Evolutionary conservation across 2,113 vertebrate species (phyloP).

Genomic region (Tiliqua scincoides): DNA sequence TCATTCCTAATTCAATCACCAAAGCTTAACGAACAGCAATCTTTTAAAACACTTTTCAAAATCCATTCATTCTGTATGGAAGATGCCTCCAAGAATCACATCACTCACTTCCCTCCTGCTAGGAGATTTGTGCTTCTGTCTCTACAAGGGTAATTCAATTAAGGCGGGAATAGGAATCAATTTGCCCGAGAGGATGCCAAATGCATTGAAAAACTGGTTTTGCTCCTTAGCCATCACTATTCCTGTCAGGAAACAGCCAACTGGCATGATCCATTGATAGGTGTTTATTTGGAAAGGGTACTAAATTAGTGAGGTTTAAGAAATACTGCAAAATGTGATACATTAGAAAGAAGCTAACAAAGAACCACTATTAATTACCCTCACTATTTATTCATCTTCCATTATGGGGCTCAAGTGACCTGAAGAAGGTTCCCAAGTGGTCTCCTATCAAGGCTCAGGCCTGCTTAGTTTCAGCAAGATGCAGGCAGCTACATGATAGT

Average conservation of each 20-base stretch:
- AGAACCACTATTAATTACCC: not conserved
- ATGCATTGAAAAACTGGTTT: not conserved
- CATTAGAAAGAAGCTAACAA: not conserved
- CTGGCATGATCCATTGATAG: too few species aligned
- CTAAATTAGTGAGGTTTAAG: not conserved
- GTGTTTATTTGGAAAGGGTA: not conserved
- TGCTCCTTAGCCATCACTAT: not conserved
- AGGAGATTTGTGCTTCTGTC: not conserved
- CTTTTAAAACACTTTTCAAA: constrained; percentile 5
- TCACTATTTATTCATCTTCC: too few species aligned
- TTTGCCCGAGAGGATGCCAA: not conserved
- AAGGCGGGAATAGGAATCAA: not conserved
- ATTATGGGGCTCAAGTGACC: too few species aligned
- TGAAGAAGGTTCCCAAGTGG: too few species aligned
- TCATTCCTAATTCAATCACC: not conserved
- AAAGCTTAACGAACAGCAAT: too few species aligned
- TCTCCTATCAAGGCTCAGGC: too few species aligned
- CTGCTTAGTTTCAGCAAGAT: too few species aligned
- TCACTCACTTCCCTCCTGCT: not conserved
- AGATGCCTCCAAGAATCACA: not conserved
- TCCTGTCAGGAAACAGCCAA: not conserved
- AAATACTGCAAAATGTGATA: not conserved
- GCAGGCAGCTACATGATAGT: too few species aligned
- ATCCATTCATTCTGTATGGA: constrained; percentile 13
- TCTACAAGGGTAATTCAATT: not conserved